These are phyloP conservation scores for Penaeus chinensis DNA, from an alignment of 1,140 invertebrate genomes.

Conservation along the genomic window DNA sequence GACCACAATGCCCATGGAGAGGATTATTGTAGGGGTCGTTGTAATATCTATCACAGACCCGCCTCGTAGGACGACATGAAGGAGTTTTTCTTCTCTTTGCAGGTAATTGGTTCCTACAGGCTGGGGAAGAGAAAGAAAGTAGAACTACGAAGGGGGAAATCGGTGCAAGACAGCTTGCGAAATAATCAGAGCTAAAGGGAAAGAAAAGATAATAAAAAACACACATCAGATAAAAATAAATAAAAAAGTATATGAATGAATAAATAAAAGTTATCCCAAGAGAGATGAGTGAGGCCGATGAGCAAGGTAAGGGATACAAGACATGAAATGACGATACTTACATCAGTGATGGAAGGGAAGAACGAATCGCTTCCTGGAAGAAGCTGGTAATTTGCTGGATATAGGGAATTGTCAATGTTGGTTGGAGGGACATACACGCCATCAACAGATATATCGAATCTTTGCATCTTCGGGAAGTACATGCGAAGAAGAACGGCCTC, in stretches of 20 bases:
- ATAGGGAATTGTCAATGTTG: slow-evolving; percentile 41
- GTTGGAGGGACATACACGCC: slow-evolving; percentile 41
- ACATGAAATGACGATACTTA: neutral
- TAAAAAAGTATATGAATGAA: neutral
- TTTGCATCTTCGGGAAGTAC: slow-evolving; percentile 57
- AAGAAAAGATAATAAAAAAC: too few relatives aligned
- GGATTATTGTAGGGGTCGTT: slow-evolving; percentile 41
- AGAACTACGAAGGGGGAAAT: too few relatives aligned
- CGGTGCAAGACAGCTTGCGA: too few relatives aligned
- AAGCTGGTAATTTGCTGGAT: slow-evolving; percentile 24
- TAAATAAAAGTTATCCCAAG: too few relatives aligned
- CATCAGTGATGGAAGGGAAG: slow-evolving; percentile 23
- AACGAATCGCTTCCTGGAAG: slow-evolving; percentile 36
- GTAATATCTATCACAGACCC: slow-evolving; percentile 36
- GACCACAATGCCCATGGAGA: slow-evolving; percentile 31
- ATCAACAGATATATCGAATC: slow-evolving; percentile 51
- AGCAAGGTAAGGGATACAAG: neutral
- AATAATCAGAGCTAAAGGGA: neutral
- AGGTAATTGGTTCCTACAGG: slow-evolving; percentile 49
- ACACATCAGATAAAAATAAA: too few relatives aligned
- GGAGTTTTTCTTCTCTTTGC: slow-evolving; percentile 1
- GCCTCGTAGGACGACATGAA: slow-evolving; percentile 45
- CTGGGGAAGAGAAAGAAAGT: neutral
- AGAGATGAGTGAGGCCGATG: too few relatives aligned
- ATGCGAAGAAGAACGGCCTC: slow-evolving; percentile 49